Base-by-base conservation (phyloP, 2,888 invertebrate genomes). In the Phytoseiulus persimilis region DNA sequence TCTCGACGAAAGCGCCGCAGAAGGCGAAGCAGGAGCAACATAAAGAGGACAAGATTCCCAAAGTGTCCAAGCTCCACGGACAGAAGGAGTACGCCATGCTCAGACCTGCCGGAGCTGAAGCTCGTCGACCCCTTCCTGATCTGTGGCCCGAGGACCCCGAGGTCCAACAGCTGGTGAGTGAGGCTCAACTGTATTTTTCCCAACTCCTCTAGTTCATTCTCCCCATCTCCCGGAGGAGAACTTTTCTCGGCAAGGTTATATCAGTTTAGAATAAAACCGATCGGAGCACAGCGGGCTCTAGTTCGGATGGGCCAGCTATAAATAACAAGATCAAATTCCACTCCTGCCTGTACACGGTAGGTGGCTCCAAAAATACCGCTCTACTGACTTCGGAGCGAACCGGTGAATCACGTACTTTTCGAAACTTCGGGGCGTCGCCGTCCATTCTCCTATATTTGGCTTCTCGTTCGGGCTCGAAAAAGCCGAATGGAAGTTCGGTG, bases 41-140 rank as follows among this genome's bases (percentile, higher is more conserved):
- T n/a, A 87, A 87, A n/a, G 87, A 87, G 31, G 87, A 87, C 32
- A 87, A 87, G 39, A 45, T 87, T 39, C 32, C 87, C 39, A 87
- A 87, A n/a, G 87, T 45, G 33, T 87, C 87, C 39, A 87, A 87
- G 45, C 45, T 87, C 39, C 87, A 87, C 33, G 87, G 87, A 39
- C 87, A 87, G 87, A 87, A 87, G 87, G 87, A 87, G 87, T 87
- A 87, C 87, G 87, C 87, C n/a, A 87, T 87, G 87, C 87, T 87
- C 39, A 33, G 87, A 14, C 87, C 87, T 14, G 87, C 87, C 28
- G 87, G 39, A 33, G 87, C 87, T 87, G 87, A 87, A 45, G 33
- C 87, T 11, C 87, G 87, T 9, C 87, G 87, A 9, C 87, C 87
- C 87, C 87, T 87, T 33, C 87, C 87, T 3, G 87, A 87, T 32